Evolutionary conservation across 1,140 invertebrate genomes (phyloP), one percentile per base, ranked within the genome.

Genomic region (Cepaea nemoralis): DNA sequence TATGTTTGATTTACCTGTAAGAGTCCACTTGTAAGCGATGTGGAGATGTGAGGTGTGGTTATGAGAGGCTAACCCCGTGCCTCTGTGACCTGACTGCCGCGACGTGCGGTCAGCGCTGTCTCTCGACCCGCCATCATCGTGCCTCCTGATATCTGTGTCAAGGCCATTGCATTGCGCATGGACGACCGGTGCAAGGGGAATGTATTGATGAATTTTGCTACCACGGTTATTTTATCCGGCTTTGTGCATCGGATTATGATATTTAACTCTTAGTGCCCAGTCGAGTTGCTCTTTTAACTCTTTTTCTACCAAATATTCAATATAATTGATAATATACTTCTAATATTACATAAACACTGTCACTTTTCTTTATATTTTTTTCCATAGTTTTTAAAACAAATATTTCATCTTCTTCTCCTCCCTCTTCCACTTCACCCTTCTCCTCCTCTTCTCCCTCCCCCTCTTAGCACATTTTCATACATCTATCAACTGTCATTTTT

Each of bases 51-150:
- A 24, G 8, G 55, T 59, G 55, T 59, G 5, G 55, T 24, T 19
- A 59, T n/a, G 33, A 14, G 39, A 42, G 35, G 48, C 55, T 76
- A 76, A 76, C 42, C 48, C 74, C 42, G 74, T 59, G 74, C 31
- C 45, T 76, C 42, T 10, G 45, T 76, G 74, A 76, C 74, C 74
- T 63, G 74, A 31, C 55, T 76, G 74, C 74, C 48, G 74, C 74
- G 74, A 55, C 55, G 74, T 37, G 74, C 74, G 74, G 74, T 76
- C 74, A 76, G 74, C 27, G 12, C 74, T 76, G 74, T 76, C 74
- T 76, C 48, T 63, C 45, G 74, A 42, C 74, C 74, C 45, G 74
- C 74, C 55, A 76, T 76, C 74, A 76, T 63, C 40, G n/a, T 55
- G 45, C 45, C 55, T 63, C 74, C 39, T 63, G 5, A n/a, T 63